These are phyloP conservation scores for Trichonephila inaurata DNA, from an alignment of 1,140 invertebrate species.

Conservation along the genomic window DNA sequence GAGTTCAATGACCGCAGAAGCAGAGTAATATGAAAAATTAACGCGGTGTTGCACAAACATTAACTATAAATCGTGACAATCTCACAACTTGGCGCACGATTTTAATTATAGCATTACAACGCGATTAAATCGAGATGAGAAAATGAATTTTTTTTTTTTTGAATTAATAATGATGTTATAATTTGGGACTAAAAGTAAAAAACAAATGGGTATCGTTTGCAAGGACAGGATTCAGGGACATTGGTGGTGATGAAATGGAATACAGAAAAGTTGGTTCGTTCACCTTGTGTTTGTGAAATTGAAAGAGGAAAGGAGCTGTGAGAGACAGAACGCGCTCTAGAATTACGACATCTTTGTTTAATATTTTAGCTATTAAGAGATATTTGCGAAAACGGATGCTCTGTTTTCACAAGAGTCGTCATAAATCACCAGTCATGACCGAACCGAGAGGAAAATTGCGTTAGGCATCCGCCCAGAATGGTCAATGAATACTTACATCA, in stretches of 20 bases:
- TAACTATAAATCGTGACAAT: slow-evolving; percentile 28
- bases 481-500: slow-evolving; percentile 32
- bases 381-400: slow-evolving; percentile 52
- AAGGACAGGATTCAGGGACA: neutral
- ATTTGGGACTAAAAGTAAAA: neutral
- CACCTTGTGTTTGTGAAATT: slow-evolving; percentile 46
- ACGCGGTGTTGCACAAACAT: slow-evolving; percentile 2
- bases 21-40: neutral
- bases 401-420: neutral
- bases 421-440: slow-evolving; percentile 36
- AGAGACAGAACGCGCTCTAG: too few relatives aligned
- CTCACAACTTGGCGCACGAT: neutral
- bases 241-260: slow-evolving; percentile 19
- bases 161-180: slow-evolving; percentile 4
- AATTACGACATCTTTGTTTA: slow-evolving; percentile 43
- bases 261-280: slow-evolving; percentile 46
- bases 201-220: neutral
- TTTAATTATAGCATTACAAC: slow-evolving; percentile 26
- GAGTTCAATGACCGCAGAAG: slow-evolving; percentile 19
- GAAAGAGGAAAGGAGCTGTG: neutral
- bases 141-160: neutral
- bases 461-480: slow-evolving; percentile 8
- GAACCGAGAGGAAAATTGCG: neutral
- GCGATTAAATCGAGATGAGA: neutral
- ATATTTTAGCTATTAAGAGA: slow-evolving; percentile 54